These are phyloP conservation scores for Tapirus indicus DNA, from an alignment of 2,797 vertebrate species.

Conservation along the genomic window DNA sequence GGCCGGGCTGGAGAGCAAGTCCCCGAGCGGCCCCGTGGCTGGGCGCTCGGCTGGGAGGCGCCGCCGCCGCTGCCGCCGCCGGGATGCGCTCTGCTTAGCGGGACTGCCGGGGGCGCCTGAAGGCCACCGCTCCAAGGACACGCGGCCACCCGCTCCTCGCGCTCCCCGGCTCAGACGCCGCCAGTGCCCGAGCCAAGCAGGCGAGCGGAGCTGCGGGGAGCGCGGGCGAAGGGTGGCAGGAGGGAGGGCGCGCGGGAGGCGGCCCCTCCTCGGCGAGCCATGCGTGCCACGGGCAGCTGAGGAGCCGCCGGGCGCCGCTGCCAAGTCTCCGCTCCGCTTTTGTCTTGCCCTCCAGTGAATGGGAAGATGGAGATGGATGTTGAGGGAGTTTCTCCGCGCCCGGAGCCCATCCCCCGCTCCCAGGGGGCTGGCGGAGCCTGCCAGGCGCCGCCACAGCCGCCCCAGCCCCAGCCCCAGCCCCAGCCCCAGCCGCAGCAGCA, in stretches of 20 bases:
- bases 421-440: constrained; percentile 90
- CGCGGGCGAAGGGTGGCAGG: constrained; percentile 73
- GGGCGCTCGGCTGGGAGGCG: constrained; percentile 73
- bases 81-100: constrained; percentile 73
- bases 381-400: constrained; percentile 91
- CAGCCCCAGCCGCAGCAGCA: constrained; percentile 81
- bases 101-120: constrained; percentile 84
- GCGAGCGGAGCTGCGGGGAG: constrained; percentile 68
- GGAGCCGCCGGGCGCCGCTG: constrained; percentile 76
- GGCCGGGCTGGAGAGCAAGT: constrained; percentile 28
- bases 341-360: constrained; percentile 88
- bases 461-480: constrained; percentile 76
- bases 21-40: constrained; percentile 42
- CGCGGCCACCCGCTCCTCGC: constrained; percentile 51
- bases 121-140: constrained; percentile 86
- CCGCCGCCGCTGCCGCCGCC: constrained; percentile 82
- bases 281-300: constrained; percentile 87
- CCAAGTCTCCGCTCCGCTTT: constrained; percentile 83
- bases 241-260: constrained; percentile 80
- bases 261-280: constrained; percentile 82
- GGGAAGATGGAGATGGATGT: constrained; percentile 94
- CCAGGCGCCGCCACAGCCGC: constrained; percentile 87
- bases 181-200: constrained; percentile 57
- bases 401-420: constrained; percentile 90
- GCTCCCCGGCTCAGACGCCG: constrained; percentile 35